These are phyloP conservation scores for Mastigias papua DNA, from an alignment of 30 jellyfish, hydroid and myxozoan genomes.

Conservation along the genomic window DNA sequence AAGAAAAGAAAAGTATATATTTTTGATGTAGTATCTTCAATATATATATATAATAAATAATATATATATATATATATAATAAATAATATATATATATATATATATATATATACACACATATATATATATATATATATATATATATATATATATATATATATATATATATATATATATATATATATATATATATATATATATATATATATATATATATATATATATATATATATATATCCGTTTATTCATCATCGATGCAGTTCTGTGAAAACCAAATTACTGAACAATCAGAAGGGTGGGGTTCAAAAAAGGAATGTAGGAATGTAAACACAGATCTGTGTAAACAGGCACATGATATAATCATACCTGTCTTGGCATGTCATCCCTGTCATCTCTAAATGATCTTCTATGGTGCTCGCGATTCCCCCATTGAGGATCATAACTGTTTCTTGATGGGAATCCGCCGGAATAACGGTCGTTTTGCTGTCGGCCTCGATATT, in stretches of 20 bases:
- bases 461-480: background rate
- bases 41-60: too few species aligned
- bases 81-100: too few species aligned
- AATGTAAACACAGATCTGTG: background rate
- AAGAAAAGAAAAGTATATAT: too few species aligned
- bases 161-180: too few species aligned
- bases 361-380: slow-evolving; percentile 8
- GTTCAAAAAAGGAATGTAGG: background rate
- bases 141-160: too few species aligned
- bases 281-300: background rate
- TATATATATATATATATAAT: too few species aligned
- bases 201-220: too few species aligned
- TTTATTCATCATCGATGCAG: background rate
- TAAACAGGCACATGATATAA: background rate
- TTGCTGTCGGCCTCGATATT: background rate
- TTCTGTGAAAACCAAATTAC: too few species aligned
- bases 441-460: background rate
- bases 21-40: too few species aligned
- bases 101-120: too few species aligned
- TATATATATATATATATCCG: background rate
- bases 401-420: background rate
- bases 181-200: too few species aligned
- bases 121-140: too few species aligned
- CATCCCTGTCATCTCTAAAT: slow-evolving; percentile 1
- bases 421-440: background rate